Conservation (phyloP, 2,888 invertebrate genomes). For the Zaprionus bogoriensis region DNA sequence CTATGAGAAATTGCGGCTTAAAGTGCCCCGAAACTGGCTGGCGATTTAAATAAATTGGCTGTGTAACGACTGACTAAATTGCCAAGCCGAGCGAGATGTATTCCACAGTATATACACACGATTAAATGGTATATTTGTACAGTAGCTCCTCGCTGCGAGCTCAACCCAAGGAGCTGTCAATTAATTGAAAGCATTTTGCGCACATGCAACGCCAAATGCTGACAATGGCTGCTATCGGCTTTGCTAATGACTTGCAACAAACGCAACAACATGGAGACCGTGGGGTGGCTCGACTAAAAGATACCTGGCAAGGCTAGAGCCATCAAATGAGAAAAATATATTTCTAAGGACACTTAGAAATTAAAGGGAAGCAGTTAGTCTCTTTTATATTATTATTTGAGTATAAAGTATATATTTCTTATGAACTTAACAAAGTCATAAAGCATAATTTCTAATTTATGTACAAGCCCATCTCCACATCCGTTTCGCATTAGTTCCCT, state of each 20-base stretch:
- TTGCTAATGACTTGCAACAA: conserved; percentile 49
- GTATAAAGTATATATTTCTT: no score
- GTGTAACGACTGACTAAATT: conserved; percentile 14
- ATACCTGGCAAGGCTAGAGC: conserved; percentile 17
- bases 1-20: conserved; percentile 55
- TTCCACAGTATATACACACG: background rate
- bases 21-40: conserved; percentile 28
- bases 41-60: conserved; percentile 63
- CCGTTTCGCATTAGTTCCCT: background rate
- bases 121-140: background rate
- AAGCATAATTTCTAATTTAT: background rate
- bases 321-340: no score
- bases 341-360: no score
- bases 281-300: background rate
- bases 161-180: conserved; percentile 45
- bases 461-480: background rate
- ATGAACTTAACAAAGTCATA: no score
- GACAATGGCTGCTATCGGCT: conserved; percentile 42
- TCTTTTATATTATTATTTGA: no score
- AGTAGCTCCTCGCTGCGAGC: no score
- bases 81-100: background rate
- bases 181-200: conserved; percentile 52
- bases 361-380: no score
- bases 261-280: background rate
- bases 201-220: conserved; percentile 36